Base-by-base conservation (phyloP, 2,113 vertebrate genomes). In the Mugil cephalus region DNA sequence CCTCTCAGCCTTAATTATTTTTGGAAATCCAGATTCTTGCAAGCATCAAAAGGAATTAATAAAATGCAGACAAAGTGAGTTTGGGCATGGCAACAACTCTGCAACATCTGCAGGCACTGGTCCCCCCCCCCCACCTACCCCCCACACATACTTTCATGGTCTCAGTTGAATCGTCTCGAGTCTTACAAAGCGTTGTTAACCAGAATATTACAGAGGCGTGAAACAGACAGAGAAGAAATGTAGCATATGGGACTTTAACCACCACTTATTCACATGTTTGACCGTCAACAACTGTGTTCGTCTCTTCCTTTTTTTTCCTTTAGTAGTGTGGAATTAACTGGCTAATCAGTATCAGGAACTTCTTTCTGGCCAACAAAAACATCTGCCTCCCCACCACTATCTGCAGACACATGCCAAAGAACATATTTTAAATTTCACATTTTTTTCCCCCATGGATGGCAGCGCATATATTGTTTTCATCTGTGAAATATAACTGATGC, bases 401-500 rank as follows among this genome's bases (percentile, higher is more conserved):
- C 18, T 42, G 10, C 40, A 36, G 42, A 69, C 42, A 19, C 50
- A 15, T 3, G 51, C 19, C 53, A 60, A 69, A 77, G 70, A 69
- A 59, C n/a, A 79, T 50, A 58, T 30, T 77, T 75, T 7, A 47
- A 34, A 69, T 69, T 63, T 47, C 58, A 46, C 63, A 62, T 45
- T 43, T 35, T 53, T 38, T 58, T 45, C 24, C 5, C 42, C 63
- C 43, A 35, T 73, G 60, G 38, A 59, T 50, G 46, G 45, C 69
- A 40, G 46, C 15, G 19, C 13, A 40, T 64, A 58, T 67, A 77
- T 71, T 87, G 71, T 84, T 75, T 74, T 69, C 46, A 54, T 69
- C 55, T n/a, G 60, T 51, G 53, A 70, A 80, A 82, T 80, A 79
- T 82, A 30, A 74, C 47, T 47, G 35, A 11, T 8, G 69, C 77